Evolutionary conservation across 2,888 invertebrate species (phyloP).

Genomic region (Nymphalis polychloros): DNA sequence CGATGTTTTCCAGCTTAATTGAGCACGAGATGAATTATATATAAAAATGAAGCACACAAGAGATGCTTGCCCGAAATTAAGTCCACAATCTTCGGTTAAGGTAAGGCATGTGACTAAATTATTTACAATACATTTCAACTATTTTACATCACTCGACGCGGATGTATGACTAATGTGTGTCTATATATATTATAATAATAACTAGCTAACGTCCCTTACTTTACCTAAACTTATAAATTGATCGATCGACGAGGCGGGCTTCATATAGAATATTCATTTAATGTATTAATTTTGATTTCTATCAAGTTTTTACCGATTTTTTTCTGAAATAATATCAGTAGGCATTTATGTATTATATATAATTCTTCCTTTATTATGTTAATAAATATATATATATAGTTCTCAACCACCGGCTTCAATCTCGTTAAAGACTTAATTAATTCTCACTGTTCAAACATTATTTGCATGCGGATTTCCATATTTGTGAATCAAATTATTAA

Average conservation of each 20-base stretch:
- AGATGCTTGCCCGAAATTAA: no score
- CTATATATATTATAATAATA: slow-evolving; percentile 28
- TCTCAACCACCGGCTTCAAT: neutral
- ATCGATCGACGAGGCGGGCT: neutral
- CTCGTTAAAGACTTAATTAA: slow-evolving; percentile 1
- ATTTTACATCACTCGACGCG: slow-evolving; percentile 37
- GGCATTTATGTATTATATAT: no score
- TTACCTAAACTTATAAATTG: slow-evolving; percentile 3
- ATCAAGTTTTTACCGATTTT: no score
- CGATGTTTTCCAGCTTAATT: no score
- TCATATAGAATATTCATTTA: no score
- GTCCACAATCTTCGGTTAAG: no score
- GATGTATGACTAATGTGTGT: slow-evolving; percentile 38
- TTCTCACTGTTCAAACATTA: slow-evolving; percentile 8
- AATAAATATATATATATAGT: neutral
- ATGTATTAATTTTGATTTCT: no score
- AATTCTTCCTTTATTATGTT: neutral
- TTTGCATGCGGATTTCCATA: slow-evolving; percentile 18
- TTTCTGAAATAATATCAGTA: no score
- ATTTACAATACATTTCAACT: slow-evolving; percentile 28
- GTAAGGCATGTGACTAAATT: slow-evolving; percentile 2
- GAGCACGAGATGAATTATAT: no score
- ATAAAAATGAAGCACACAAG: no score
- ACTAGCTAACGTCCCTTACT: slow-evolving; percentile 11
- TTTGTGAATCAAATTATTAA: slow-evolving; percentile 10